Percentiles rank a stretch among this genome's conserved stretches.
Conservation (phyloP, 2,797 vertebrate species). For the Discoglossus pictus region DNA sequence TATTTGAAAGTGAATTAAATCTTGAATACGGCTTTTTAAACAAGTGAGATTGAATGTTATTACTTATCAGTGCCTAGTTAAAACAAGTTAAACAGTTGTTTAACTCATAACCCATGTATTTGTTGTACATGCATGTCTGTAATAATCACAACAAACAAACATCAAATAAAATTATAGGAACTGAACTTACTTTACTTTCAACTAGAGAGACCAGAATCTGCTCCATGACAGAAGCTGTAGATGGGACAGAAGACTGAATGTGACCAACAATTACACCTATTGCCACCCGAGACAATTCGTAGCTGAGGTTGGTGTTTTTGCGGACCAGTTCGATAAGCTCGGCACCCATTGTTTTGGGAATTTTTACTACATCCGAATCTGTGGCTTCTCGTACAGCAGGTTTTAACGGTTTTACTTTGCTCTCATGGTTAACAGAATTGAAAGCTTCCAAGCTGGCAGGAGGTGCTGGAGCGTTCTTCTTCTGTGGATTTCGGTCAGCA, state of each 20-base stretch:
- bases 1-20: too few relatives aligned
- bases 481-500: conserved; percentile 50
- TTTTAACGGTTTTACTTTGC: conserved; percentile 57
- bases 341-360: conserved; percentile 85
- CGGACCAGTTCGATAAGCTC: conserved; percentile 95
- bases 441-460: conserved; percentile 65
- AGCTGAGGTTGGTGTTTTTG: conserved; percentile 92
- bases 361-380: conserved; percentile 45
- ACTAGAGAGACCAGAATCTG: conserved; percentile 91
- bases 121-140: too few relatives aligned
- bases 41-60: too few relatives aligned
- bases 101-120: too few relatives aligned
- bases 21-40: too few relatives aligned
- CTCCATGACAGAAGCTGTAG: conserved; percentile 80
- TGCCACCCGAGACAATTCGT: conserved; percentile 91
- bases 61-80: too few relatives aligned
- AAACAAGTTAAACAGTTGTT: too few relatives aligned
- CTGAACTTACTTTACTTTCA: conserved; percentile 84
- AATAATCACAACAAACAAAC: too few relatives aligned
- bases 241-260: conserved; percentile 83
- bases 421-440: conserved; percentile 63
- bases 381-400: conserved; percentile 23
- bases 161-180: too few relatives aligned
- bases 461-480: conserved; percentile 43
- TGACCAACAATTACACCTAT: conserved; percentile 92